These are phyloP conservation scores for Eubasilissa splendida DNA, from an alignment of 2,888 invertebrate genomes.

Conservation along the genomic window DNA sequence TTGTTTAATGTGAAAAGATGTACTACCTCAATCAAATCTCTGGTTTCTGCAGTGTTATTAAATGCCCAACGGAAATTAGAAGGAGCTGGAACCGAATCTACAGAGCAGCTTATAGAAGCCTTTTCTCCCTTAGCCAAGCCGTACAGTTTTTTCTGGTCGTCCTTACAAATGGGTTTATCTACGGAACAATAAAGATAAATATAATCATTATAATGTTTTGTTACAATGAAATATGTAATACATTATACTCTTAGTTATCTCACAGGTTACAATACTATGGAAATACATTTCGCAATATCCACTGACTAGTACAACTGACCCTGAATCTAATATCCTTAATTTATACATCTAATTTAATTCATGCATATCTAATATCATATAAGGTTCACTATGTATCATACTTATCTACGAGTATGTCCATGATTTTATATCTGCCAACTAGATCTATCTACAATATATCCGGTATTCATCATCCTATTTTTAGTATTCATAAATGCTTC, in stretches of 20 bases:
- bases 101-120: slow-evolving; percentile 79
- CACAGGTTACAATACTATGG: neutral
- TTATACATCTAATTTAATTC: too few relatives aligned
- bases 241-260: neutral
- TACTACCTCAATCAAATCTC: slow-evolving; percentile 75
- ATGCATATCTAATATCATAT: too few relatives aligned
- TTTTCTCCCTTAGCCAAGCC: slow-evolving; percentile 83
- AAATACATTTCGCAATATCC: too few relatives aligned
- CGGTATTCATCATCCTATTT: too few relatives aligned
- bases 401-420: too few relatives aligned
- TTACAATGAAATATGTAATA: neutral
- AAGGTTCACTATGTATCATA: too few relatives aligned
- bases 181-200: neutral
- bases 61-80: slow-evolving; percentile 84
- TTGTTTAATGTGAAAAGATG: neutral
- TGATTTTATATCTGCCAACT: too few relatives aligned
- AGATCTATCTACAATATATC: too few relatives aligned
- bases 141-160: slow-evolving; percentile 82
- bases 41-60: slow-evolving; percentile 84
- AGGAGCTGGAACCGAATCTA: slow-evolving; percentile 82
- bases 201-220: neutral
- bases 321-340: too few relatives aligned
- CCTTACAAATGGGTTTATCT: slow-evolving; percentile 83
- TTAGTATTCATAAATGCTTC: too few relatives aligned
- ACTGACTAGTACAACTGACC: too few relatives aligned